These are phyloP conservation scores for Griposia aprilina DNA, from an alignment of 2,888 invertebrate species.

Conservation along the genomic window DNA sequence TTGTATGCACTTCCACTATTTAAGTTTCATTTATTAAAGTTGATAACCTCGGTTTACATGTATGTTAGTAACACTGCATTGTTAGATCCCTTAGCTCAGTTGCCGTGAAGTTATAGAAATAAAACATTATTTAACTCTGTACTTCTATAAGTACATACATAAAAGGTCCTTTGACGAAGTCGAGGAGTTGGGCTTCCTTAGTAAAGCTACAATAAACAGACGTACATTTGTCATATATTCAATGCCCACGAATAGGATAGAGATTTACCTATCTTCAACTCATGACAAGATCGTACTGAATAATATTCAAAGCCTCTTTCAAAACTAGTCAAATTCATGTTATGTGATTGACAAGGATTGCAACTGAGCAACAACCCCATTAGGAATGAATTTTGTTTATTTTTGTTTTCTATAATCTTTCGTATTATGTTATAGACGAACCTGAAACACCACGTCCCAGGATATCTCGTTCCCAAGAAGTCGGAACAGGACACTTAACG, in stretches of 20 bases:
- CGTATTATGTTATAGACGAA: background rate
- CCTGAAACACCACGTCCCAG: accelerated
- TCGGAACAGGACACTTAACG: background rate
- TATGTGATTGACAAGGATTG: background rate
- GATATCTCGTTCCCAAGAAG: background rate
- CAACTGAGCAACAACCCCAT: background rate
- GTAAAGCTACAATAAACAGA: background rate
- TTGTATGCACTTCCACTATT: background rate
- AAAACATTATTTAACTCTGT: background rate
- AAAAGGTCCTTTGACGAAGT: background rate
- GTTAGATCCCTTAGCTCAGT: background rate
- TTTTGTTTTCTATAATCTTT: background rate
- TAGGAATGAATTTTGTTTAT: no score
- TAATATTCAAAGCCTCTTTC: background rate
- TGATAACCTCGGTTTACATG: background rate
- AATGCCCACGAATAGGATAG: no score
- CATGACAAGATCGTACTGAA: background rate
- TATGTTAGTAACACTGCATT: background rate
- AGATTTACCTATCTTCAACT: background rate
- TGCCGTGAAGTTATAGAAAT: background rate
- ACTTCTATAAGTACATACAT: background rate
- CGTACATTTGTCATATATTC: background rate
- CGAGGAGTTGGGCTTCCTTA: background rate
- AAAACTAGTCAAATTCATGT: background rate
- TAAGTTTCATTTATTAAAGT: background rate